These are phyloP conservation scores for Melieria picta DNA, from an alignment of 2,888 invertebrate species.

Conservation along the genomic window DNA sequence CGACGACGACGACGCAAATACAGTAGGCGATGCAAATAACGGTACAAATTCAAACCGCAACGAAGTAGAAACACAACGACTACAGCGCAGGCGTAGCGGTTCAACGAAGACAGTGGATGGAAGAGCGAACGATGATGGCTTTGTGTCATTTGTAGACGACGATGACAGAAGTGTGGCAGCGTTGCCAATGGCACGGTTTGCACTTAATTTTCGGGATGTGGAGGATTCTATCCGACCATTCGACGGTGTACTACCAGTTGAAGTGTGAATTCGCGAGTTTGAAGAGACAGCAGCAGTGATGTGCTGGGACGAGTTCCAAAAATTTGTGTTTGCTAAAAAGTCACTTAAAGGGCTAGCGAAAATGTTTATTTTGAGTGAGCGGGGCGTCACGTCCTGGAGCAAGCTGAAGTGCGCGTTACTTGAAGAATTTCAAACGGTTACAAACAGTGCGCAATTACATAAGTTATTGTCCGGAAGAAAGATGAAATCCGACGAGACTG, in stretches of 20 bases:
- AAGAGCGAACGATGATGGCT: neutral
- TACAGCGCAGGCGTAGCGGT: conserved; percentile 7
- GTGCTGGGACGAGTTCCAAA: conserved; percentile 10
- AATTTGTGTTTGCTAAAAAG: conserved; percentile 12
- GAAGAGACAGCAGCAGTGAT: conserved; percentile 17
- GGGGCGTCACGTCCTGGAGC: conserved; percentile 27
- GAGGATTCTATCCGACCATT: conserved; percentile 24
- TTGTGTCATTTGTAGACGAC: neutral
- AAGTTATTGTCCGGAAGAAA: neutral
- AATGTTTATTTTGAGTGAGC: conserved; percentile 24
- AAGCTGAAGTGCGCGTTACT: conserved; percentile 21
- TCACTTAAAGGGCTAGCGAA: conserved; percentile 8
- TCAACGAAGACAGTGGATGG: neutral
- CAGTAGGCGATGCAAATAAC: neutral
- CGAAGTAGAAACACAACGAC: conserved; percentile 2
- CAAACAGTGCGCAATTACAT: conserved; percentile 35
- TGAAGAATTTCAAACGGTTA: conserved; percentile 30
- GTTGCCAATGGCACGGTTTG: too few relatives aligned
- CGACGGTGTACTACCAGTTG: conserved; percentile 18
- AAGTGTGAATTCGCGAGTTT: conserved; percentile 21
- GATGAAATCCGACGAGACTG: conserved; percentile 9
- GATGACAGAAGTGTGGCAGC: too few relatives aligned
- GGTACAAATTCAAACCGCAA: neutral
- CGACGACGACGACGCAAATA: neutral
- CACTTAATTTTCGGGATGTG: conserved; percentile 4